Evolutionary conservation across 2,113 vertebrate genomes (phyloP).

Genomic region (Leptobrachium leishanense): DNA sequence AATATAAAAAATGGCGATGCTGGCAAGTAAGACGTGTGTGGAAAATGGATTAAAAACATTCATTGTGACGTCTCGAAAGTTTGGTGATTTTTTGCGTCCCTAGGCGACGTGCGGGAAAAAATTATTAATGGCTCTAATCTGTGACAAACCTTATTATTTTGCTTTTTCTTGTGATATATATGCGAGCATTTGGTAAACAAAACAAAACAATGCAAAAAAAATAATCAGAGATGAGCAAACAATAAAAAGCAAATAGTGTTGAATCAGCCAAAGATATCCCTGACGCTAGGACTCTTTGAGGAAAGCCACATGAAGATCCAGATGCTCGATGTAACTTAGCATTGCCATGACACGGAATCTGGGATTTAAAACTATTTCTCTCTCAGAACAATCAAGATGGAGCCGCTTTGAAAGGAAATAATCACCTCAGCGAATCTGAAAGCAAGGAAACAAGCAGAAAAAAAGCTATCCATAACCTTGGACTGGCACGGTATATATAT

Average conservation of each 20-base stretch:
- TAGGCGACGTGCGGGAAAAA: no score
- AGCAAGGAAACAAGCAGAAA: slow-evolving; percentile 31
- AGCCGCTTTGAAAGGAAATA: slow-evolving; percentile 40
- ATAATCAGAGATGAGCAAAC: background rate
- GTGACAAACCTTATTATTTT: no score
- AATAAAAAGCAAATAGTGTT: background rate
- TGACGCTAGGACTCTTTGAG: background rate
- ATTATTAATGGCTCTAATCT: no score
- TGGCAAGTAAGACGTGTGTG: no score
- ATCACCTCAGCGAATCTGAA: slow-evolving; percentile 51
- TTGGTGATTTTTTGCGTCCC: no score
- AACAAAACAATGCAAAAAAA: background rate
- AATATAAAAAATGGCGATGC: no score
- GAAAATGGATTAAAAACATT: no score
- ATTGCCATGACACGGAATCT: slow-evolving; percentile 9
- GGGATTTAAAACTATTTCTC: slow-evolving; percentile 9
- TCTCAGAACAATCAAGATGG: background rate
- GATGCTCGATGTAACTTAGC: background rate
- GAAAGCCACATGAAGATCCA: background rate
- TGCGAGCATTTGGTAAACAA: background rate
- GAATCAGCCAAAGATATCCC: background rate
- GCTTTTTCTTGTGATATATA: background rate
- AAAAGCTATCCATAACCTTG: slow-evolving; percentile 31
- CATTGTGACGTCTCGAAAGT: no score
- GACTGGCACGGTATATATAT: slow-evolving; percentile 45